Percentiles rank a stretch among this genome's conserved stretches.
Conservation (phyloP, 53 echinoderm and acorn worm genomes). For the Luidia sarsii region DNA sequence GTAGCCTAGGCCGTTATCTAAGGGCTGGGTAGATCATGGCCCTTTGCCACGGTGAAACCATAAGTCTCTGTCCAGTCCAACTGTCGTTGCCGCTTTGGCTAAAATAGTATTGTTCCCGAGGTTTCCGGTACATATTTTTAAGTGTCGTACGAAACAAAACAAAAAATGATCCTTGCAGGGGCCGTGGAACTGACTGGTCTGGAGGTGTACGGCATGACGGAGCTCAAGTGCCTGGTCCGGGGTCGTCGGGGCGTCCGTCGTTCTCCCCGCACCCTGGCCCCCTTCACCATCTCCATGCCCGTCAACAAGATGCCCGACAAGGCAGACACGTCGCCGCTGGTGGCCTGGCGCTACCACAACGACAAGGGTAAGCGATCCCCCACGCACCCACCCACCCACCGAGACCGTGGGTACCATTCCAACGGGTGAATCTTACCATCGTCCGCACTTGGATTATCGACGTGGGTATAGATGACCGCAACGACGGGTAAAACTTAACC, state of each 20-base stretch:
- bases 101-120: too few species aligned
- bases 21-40: too few species aligned
- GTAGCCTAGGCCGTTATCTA: too few species aligned
- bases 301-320: conserved; percentile 25
- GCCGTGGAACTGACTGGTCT: conserved; percentile 28
- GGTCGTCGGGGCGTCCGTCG: neutral
- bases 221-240: conserved; percentile 1
- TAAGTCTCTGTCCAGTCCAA: too few species aligned
- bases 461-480: too few species aligned
- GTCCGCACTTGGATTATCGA: too few species aligned
- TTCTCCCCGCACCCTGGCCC: neutral
- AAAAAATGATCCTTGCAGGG: too few species aligned
- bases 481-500: too few species aligned
- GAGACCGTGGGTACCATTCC: neutral
- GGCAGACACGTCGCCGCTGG: neutral
- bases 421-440: neutral
- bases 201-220: conserved; percentile 45
- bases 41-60: too few species aligned
- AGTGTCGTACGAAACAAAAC: too few species aligned
- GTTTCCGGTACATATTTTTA: too few species aligned
- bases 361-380: conserved; percentile 36
- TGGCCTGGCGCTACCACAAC: conserved; percentile 35
- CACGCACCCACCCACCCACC: neutral
- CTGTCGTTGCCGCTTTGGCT: too few species aligned
- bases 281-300: conserved; percentile 37